Evolutionary conservation across 2,888 invertebrate genomes (phyloP), one percentile per base, ranked within the genome.

Genomic region (Ophion obscuratus): DNA sequence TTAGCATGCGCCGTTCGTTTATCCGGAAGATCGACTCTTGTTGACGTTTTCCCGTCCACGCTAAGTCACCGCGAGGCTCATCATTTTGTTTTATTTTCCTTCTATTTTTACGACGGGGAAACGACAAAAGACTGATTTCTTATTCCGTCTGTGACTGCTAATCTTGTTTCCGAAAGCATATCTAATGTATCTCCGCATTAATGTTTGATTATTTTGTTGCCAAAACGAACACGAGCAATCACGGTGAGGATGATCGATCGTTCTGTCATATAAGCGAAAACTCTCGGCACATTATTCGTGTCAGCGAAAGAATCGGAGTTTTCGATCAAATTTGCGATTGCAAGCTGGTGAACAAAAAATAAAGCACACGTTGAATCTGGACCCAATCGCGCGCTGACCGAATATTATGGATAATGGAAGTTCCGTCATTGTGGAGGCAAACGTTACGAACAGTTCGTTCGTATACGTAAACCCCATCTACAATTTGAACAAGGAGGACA

Each of bases 401-500:
- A 47, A 44, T 47, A 14, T 27, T 11, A 84, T 86, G 84, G 82
- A 82, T 14, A 85, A 87, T 76, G 61, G 73, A 73, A 86, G 78
- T 83, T 78, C 59, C 5, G 40, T 2, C 0, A 27, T 73, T 17
- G 24, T 59, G 2, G 88, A 87, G 47, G 87, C 84, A 7, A 91
- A 92, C 70, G 44, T 71, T 24, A 91, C 90, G 2, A 92, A 92
- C 68, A 66, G 44, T 31, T 91, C 90, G 4, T 57, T 59, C 47
- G 81, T 59, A 27, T 92, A 92, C 71, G 62, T 93, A 20, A 88
- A 88, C 44, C 89, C 93, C 71, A 95, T 96, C 20, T 97, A 95
- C 90, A 95, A 96, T 91, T 95, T 97, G 53, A 96, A 96, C 85
- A 95, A 96, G 9, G 98, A 97, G 92, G 98, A 98, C 92, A 97